A percentile compares a stretch with the other conserved stretches of the same genome.
phyloP scores from a whole-genome alignment of 2,113 vertebrate genomes.

The Gavia stellata region DNA sequence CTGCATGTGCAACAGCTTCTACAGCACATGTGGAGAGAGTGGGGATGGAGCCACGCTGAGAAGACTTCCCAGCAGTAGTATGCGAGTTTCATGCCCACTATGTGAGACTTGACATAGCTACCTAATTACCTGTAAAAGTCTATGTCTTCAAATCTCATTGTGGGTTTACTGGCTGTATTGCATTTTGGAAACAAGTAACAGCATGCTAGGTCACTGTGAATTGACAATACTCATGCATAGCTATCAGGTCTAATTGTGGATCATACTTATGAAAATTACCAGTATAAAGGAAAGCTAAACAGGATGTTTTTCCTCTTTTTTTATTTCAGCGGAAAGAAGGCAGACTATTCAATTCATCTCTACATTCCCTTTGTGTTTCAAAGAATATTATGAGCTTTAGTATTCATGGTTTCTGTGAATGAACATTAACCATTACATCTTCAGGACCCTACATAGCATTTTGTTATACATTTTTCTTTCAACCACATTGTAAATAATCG shows the following conservation, averaged over 20 bases:
- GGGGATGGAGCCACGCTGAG: accelerated
- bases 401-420: neutral
- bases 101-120: neutral
- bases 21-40: accelerated
- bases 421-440: neutral
- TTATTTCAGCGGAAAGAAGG: neutral
- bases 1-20: neutral
- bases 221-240: neutral
- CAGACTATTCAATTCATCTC: neutral
- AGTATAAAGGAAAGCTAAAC: neutral
- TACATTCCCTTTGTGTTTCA: neutral
- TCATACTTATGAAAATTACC: neutral
- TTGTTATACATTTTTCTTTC: neutral
- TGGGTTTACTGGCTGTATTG: neutral
- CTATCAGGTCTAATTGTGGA: neutral
- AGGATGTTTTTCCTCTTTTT: neutral
- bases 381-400: neutral
- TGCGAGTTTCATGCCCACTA: neutral
- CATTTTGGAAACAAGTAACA: neutral
- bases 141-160: neutral
- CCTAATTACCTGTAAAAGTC: neutral
- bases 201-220: neutral
- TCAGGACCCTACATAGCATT: neutral
- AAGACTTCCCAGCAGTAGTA: neutral
- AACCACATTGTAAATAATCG: neutral